A percentile compares a stretch with the other conserved stretches of the same genome.
Evolutionary conservation across 2,113 vertebrate species (phyloP).

Genomic region (Climacteris rufus): DNA sequence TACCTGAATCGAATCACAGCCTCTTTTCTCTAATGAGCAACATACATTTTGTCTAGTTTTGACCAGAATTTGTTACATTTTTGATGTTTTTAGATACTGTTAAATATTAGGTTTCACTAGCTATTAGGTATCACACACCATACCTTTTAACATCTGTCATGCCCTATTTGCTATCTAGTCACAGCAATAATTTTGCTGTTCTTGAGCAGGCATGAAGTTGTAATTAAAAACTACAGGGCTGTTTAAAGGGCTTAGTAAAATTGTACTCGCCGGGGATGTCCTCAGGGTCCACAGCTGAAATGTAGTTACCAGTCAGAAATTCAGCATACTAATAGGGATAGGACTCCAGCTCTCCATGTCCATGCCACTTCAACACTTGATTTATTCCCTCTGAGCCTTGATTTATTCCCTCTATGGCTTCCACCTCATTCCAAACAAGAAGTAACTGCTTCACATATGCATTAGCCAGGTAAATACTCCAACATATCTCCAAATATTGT

Average conservation of each 20-base stretch:
- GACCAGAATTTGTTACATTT: neutral
- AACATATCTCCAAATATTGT: neutral
- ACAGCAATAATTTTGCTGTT: conserved; percentile 15
- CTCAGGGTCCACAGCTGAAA: neutral
- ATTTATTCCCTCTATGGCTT: neutral
- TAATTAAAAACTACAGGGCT: conserved; percentile 39
- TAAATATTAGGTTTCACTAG: neutral
- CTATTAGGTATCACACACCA: neutral
- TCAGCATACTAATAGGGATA: neutral
- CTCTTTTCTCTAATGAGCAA: neutral
- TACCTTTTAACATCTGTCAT: neutral
- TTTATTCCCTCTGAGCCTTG: neutral
- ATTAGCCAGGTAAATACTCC: neutral
- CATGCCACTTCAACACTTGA: neutral
- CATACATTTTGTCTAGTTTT: neutral
- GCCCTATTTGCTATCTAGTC: neutral
- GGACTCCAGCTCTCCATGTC: neutral
- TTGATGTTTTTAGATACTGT: neutral
- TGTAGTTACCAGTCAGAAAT: neutral
- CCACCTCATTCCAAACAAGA: neutral
- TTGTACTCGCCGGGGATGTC: neutral
- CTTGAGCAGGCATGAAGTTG: neutral
- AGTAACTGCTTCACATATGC: neutral
- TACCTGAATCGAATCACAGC: neutral
- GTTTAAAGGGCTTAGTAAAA: conserved; percentile 21